Percentiles rank a stretch among this genome's conserved stretches.
phyloP scores from a whole-genome alignment of 2,113 vertebrate genomes.

The Hucho hucho region DNA sequence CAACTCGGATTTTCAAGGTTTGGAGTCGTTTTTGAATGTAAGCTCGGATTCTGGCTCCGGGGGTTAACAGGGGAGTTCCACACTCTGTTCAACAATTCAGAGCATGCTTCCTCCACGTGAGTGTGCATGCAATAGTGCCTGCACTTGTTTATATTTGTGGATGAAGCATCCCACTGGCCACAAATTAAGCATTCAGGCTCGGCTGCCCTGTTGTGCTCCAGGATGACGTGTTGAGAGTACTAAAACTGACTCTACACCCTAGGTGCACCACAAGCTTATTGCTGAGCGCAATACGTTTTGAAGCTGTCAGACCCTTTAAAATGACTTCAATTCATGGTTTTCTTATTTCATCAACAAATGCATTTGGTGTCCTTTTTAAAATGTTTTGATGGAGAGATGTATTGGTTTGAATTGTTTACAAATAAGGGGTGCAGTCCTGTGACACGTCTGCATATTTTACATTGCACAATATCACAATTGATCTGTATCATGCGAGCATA shows the following conservation, averaged over 20 bases:
- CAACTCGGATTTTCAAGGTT: constrained; percentile 63
- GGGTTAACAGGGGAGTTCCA: constrained; percentile 71
- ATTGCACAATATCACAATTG: not conserved
- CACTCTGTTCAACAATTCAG: constrained; percentile 70
- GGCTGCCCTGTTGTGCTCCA: constrained; percentile 67
- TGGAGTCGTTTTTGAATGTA: constrained; percentile 62
- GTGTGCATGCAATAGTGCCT: constrained; percentile 65
- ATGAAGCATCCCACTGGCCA: constrained; percentile 69
- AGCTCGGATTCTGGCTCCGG: constrained; percentile 63
- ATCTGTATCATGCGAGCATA: not conserved
- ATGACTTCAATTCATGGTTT: constrained; percentile 40
- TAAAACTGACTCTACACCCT: constrained; percentile 55
- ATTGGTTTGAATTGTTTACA: constrained; percentile 5
- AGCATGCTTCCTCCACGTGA: constrained; percentile 60
- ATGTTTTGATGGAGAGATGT: not conserved
- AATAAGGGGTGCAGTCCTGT: constrained; percentile 15
- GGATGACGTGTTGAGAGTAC: constrained; percentile 67
- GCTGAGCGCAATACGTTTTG: constrained; percentile 50
- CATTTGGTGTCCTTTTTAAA: constrained; percentile 13
- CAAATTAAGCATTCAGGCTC: constrained; percentile 75
- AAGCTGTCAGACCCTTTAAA: constrained; percentile 49
- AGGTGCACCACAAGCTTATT: constrained; percentile 58
- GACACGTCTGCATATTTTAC: constrained; percentile 20
- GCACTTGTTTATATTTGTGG: constrained; percentile 72
- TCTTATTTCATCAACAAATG: constrained; percentile 27